phyloP scores from a whole-genome alignment of 2,888 invertebrate genomes.

The Diarsia rubi region DNA sequence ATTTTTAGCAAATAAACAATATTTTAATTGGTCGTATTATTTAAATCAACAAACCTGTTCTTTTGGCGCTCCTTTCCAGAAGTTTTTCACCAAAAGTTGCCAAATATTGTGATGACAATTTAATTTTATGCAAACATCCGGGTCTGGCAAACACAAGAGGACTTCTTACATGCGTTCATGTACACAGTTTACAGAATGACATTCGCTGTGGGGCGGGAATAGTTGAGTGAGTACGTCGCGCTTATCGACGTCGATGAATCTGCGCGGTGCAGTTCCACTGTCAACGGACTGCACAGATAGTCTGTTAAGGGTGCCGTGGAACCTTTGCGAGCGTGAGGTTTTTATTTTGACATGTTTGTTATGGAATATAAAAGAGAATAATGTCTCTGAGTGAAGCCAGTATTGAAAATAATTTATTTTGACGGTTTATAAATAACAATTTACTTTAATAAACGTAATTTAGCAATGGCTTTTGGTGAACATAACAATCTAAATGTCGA shows the following conservation, averaged over 20 bases:
- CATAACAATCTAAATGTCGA: not conserved
- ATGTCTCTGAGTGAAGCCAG: not conserved
- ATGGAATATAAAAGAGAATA: not conserved
- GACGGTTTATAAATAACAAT: not conserved
- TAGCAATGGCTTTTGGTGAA: not conserved
- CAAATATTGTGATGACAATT: no score
- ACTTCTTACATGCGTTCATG: conserved; percentile 16
- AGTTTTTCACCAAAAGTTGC: no score
- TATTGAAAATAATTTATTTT: not conserved
- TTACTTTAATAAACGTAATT: no score
- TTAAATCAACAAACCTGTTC: not conserved
- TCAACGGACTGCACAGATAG: not conserved
- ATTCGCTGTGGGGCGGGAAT: not conserved
- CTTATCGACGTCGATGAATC: conserved; percentile 15
- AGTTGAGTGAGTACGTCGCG: not conserved
- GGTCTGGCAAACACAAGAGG: not conserved
- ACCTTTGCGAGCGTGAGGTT: not conserved
- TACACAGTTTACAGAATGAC: not conserved
- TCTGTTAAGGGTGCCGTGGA: not conserved
- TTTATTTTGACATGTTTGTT: not conserved
- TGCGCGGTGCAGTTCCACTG: no score
- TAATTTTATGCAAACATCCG: not conserved
- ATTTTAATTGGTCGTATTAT: no score
- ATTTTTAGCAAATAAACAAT: not conserved
- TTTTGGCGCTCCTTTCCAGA: not conserved